These are phyloP conservation scores for Neosilurus mollespiculum DNA, from an alignment of 2,797 vertebrate genomes.

Conservation along the genomic window DNA sequence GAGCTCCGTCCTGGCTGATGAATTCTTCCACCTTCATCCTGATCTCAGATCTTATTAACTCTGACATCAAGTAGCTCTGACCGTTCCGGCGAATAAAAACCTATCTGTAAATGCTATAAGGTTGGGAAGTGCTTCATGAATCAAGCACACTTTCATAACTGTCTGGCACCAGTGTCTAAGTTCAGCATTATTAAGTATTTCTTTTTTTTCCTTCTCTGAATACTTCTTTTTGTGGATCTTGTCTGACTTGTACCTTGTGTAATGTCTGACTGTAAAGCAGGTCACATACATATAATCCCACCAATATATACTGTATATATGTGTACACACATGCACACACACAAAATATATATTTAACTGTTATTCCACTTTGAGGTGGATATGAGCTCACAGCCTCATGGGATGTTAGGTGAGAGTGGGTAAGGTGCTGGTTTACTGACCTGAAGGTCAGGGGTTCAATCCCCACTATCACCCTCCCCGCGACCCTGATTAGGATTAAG, in stretches of 20 bases:
- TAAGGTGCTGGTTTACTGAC: too few relatives aligned
- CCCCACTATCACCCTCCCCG: too few relatives aligned
- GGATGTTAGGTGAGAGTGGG: too few relatives aligned
- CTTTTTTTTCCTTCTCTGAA: neutral
- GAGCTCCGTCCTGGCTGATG: neutral
- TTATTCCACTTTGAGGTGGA: too few relatives aligned
- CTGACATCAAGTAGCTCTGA: neutral
- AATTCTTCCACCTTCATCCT: neutral
- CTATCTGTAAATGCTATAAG: neutral
- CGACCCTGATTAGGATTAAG: too few relatives aligned
- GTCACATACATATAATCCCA: neutral
- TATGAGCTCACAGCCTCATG: too few relatives aligned
- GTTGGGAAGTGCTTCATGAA: neutral
- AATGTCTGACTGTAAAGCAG: neutral
- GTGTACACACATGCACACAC: too few relatives aligned
- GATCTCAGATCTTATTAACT: neutral
- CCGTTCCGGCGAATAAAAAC: neutral
- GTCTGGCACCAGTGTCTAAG: too few relatives aligned
- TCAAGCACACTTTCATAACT: neutral
- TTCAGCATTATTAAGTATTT: neutral
- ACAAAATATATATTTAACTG: too few relatives aligned
- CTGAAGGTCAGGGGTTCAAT: too few relatives aligned
- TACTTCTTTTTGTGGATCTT: neutral
- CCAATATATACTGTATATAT: too few relatives aligned
- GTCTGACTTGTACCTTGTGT: neutral